Conservation (phyloP, 2,888 invertebrate genomes). For the Archips crataeganus region DNA sequence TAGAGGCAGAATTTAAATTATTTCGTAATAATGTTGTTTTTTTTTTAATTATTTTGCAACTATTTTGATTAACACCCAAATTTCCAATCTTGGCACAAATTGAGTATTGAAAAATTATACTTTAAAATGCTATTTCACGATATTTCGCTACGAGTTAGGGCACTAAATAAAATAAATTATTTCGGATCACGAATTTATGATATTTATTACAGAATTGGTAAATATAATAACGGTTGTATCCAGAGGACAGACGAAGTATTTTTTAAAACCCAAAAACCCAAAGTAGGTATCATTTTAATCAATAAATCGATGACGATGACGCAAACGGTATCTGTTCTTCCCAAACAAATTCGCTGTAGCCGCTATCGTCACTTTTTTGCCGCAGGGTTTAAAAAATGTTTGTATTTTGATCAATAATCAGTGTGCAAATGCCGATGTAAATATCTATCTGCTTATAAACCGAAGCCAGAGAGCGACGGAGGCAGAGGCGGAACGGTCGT, state of each 20-base stretch:
- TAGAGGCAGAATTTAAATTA: neutral
- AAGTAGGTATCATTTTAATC: neutral
- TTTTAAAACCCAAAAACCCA: neutral
- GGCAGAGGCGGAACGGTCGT: constrained; percentile 6
- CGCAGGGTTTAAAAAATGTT: neutral
- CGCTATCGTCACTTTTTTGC: neutral
- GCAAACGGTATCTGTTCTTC: neutral
- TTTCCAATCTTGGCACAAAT: no score
- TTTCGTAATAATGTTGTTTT: no score
- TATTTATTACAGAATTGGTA: no score
- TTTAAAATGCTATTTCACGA: no score
- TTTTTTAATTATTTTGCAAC: neutral
- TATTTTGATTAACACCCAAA: no score
- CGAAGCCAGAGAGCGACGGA: constrained; percentile 8
- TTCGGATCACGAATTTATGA: no score
- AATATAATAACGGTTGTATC: no score
- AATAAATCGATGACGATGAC: neutral
- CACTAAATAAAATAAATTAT: no score
- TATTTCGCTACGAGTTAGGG: no score
- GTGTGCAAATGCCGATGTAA: neutral
- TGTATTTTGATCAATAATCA: neutral
- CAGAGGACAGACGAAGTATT: no score
- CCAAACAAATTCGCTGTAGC: constrained; percentile 1
- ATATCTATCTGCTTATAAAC: constrained; percentile 11
- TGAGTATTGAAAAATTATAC: no score